Evolutionary conservation across 2,113 vertebrate genomes (phyloP).

Genomic region (Amblyopsis rosae): DNA sequence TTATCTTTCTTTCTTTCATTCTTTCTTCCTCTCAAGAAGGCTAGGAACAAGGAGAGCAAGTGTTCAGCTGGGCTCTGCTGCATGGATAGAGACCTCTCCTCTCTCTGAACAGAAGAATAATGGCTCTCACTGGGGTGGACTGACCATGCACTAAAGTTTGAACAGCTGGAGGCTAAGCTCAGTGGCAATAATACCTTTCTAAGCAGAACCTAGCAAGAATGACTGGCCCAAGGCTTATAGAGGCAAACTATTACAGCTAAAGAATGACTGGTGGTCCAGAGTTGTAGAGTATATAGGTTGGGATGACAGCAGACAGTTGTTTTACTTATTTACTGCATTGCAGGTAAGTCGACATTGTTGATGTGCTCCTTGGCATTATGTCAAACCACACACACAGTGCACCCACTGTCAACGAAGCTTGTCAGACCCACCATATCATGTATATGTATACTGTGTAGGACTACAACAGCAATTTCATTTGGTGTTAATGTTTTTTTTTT

Average conservation of each 20-base stretch:
- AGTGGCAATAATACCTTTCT: slow-evolving; percentile 56
- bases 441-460: too few relatives aligned
- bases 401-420: too few relatives aligned
- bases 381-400: too few relatives aligned
- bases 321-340: too few relatives aligned
- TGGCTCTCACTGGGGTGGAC: slow-evolving; percentile 51
- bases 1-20: background rate
- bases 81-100: slow-evolving; percentile 33
- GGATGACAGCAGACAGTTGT: too few relatives aligned
- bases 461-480: too few relatives aligned
- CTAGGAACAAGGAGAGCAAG: slow-evolving; percentile 17
- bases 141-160: slow-evolving; percentile 60
- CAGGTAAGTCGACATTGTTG: too few relatives aligned
- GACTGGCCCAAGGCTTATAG: slow-evolving; percentile 1
- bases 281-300: background rate
- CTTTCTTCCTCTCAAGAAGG: slow-evolving; percentile 14
- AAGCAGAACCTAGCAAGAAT: slow-evolving; percentile 53
- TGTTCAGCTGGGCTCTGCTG: slow-evolving; percentile 27
- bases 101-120: slow-evolving; percentile 55
- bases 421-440: too few relatives aligned
- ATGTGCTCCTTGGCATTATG: too few relatives aligned
- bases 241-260: slow-evolving; percentile 27
- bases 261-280: slow-evolving; percentile 42
- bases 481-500: too few relatives aligned
- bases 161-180: slow-evolving; percentile 62